Evolutionary conservation across 2,888 invertebrate genomes (phyloP).

Genomic region (Adelognathus sp.): DNA sequence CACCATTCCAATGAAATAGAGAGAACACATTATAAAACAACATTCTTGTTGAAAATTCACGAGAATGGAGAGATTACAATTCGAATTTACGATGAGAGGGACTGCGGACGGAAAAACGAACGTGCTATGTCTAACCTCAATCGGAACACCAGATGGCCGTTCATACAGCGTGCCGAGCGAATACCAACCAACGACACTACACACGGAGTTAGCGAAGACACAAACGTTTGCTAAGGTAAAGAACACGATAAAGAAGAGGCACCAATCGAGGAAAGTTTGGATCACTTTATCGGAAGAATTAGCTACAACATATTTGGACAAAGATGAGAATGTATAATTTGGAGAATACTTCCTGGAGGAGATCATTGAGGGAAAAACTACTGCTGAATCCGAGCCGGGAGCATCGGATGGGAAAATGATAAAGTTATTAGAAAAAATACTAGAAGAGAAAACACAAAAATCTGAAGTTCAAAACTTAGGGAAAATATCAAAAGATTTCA

Average conservation of each 20-base stretch:
- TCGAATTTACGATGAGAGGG: constrained; percentile 46
- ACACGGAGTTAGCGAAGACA: constrained; percentile 36
- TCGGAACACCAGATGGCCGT: constrained; percentile 52
- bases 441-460: constrained; percentile 1
- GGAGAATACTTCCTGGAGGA: constrained; percentile 34
- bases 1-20: too few species aligned
- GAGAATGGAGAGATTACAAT: constrained; percentile 54
- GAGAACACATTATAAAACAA: constrained; percentile 43
- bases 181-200: constrained; percentile 30
- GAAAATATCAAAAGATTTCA: constrained; percentile 36
- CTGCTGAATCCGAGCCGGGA: background rate
- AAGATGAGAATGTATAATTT: constrained; percentile 35
- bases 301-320: constrained; percentile 6
- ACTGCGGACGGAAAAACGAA: constrained; percentile 53
- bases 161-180: constrained; percentile 44
- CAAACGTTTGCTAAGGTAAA: constrained; percentile 47
- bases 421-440: background rate
- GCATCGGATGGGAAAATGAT: constrained; percentile 17
- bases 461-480: constrained; percentile 16
- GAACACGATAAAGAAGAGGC: constrained; percentile 57
- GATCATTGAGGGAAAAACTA: background rate
- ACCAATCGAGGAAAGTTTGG: constrained; percentile 59
- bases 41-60: constrained; percentile 25
- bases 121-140: constrained; percentile 53
- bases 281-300: constrained; percentile 53